These are phyloP conservation scores for Microtus richardsoni DNA, from an alignment of 2,113 vertebrate species.

Conservation along the genomic window DNA sequence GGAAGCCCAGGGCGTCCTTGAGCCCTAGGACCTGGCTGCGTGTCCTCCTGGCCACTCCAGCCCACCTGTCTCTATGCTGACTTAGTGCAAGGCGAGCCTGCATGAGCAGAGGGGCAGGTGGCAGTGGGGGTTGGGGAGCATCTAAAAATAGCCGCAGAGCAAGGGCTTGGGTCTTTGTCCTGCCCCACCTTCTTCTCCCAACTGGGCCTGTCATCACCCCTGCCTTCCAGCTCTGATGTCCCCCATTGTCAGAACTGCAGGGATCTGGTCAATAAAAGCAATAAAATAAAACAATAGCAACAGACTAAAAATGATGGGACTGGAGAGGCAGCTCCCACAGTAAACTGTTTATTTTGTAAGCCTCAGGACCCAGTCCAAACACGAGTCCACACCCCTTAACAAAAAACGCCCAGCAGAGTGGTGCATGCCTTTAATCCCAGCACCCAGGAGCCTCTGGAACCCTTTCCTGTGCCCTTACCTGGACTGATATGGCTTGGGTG, in stretches of 20 bases:
- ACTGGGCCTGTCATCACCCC: neutral
- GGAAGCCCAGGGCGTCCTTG: constrained; percentile 25
- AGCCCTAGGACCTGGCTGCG: neutral
- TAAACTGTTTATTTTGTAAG: neutral
- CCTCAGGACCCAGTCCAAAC: neutral
- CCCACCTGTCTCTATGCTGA: constrained; percentile 74
- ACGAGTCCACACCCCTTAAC: neutral
- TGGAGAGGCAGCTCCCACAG: neutral
- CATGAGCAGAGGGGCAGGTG: neutral
- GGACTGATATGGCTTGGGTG: neutral
- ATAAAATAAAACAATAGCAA: neutral
- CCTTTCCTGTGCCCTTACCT: no score
- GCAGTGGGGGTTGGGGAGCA: constrained; percentile 17
- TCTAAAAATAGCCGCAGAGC: constrained; percentile 77
- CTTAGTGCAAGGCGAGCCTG: constrained; percentile 58
- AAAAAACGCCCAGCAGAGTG: neutral
- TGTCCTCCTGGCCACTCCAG: constrained; percentile 11
- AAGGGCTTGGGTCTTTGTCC: neutral
- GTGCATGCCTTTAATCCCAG: neutral
- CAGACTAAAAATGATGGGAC: neutral
- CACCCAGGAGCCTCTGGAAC: neutral
- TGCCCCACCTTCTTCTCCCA: neutral
- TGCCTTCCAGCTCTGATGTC: no score
- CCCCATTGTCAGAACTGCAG: neutral
- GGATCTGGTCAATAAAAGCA: neutral